A percentile compares a stretch with the other conserved stretches of the same genome.
Conservation (phyloP, 2,113 vertebrate genomes). For the Colinus virginianus region DNA sequence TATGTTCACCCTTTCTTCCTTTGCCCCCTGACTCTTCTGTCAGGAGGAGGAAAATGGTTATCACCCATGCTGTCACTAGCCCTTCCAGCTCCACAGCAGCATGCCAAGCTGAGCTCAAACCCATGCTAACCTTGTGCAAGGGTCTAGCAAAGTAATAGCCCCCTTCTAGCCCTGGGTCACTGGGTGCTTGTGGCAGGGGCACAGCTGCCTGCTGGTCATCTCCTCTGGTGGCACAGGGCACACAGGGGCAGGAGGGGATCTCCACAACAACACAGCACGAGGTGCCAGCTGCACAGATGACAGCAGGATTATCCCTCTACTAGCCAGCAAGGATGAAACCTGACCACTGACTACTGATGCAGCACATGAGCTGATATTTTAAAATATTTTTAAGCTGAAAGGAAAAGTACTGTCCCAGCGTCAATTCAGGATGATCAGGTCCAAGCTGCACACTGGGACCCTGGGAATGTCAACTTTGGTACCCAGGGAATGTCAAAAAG, state of each 20-base stretch:
- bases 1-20: neutral
- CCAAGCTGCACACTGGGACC: neutral
- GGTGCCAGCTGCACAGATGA: slow-evolving; percentile 13
- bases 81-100: neutral
- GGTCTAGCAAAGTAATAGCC: neutral
- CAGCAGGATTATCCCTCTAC: slow-evolving; percentile 39
- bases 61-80: neutral
- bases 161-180: neutral
- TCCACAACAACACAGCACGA: neutral
- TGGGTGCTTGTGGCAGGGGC: neutral
- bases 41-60: neutral
- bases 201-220: fast-evolving
- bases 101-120: neutral
- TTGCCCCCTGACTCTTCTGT: neutral
- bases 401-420: fast-evolving
- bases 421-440: neutral
- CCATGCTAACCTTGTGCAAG: neutral
- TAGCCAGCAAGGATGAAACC: slow-evolving; percentile 4
- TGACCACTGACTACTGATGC: fast-evolving
- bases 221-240: neutral
- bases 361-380: fast-evolving
- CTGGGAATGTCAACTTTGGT: neutral
- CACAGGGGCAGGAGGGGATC: fast-evolving
- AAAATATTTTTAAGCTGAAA: neutral
- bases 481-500: neutral